Conservation (phyloP, 2,113 vertebrate species). For the Vimba vimba region DNA sequence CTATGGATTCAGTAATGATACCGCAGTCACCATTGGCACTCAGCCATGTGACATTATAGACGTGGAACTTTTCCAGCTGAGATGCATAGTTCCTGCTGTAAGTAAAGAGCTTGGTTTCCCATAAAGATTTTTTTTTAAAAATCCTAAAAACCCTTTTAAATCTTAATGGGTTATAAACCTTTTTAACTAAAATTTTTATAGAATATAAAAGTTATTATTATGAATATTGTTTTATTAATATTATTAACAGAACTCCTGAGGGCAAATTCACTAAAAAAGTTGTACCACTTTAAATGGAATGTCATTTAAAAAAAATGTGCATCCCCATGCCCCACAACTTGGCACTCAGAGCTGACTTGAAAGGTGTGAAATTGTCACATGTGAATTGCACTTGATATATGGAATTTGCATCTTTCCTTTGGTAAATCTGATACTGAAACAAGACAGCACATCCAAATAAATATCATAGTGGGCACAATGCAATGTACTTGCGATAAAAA, state of each 20-base stretch:
- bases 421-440: no score
- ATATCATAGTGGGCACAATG: no score
- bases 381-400: no score
- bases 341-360: no score
- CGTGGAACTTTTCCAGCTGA: slow-evolving; percentile 66
- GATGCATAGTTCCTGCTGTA: slow-evolving; percentile 80
- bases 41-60: slow-evolving; percentile 68
- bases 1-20: slow-evolving; percentile 76
- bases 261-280: not conserved
- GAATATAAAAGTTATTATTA: not conserved
- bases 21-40: slow-evolving; percentile 70
- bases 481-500: not conserved
- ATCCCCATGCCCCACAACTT: not conserved
- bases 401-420: no score
- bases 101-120: slow-evolving; percentile 48
- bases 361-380: no score
- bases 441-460: no score
- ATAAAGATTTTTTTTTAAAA: no score
- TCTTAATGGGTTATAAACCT: not conserved
- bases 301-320: no score
- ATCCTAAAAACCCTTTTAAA: not conserved
- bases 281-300: not conserved
- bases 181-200: not conserved
- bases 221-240: not conserved
- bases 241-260: not conserved